A percentile compares a stretch with the other conserved stretches of the same genome.
Conservation (phyloP, 1,140 invertebrate genomes). For the Tetragnatha versicolor region DNA sequence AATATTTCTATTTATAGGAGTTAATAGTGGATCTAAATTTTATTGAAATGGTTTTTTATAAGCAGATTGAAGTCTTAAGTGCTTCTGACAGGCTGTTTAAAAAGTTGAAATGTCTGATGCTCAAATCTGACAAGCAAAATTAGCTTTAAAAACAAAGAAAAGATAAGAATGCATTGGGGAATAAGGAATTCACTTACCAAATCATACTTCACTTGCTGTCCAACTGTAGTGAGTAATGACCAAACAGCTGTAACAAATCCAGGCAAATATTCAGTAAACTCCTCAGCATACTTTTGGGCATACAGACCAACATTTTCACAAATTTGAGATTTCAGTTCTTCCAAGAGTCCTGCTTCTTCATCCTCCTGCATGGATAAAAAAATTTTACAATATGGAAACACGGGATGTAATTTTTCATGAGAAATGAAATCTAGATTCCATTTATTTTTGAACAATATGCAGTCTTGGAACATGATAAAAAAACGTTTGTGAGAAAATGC, state of each 20-base stretch:
- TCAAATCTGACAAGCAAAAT: conserved; percentile 1
- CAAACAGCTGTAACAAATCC: conserved; percentile 92
- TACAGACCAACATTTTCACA: conserved; percentile 95
- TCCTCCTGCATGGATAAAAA: conserved; percentile 81
- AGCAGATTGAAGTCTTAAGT: no score
- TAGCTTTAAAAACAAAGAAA: not conserved
- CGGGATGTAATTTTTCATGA: no score
- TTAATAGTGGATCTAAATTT: no score
- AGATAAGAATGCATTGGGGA: not conserved
- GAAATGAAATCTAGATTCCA: no score
- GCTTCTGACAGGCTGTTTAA: no score
- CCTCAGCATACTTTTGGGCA: conserved; percentile 97
- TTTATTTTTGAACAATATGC: no score
- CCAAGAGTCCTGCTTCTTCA: conserved; percentile 87
- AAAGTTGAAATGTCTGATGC: no score
- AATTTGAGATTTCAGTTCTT: conserved; percentile 91
- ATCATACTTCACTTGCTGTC: conserved; percentile 89
- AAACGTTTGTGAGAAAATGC: no score
- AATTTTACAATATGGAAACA: no score
- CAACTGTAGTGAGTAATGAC: conserved; percentile 85
- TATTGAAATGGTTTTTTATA: no score
- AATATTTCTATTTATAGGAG: no score
- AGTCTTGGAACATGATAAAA: no score
- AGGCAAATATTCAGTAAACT: conserved; percentile 87
- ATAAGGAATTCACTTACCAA: conserved; percentile 70